These are phyloP conservation scores for Pseudachorutes palmiensis DNA, from an alignment of 1,140 invertebrate species.

Conservation along the genomic window DNA sequence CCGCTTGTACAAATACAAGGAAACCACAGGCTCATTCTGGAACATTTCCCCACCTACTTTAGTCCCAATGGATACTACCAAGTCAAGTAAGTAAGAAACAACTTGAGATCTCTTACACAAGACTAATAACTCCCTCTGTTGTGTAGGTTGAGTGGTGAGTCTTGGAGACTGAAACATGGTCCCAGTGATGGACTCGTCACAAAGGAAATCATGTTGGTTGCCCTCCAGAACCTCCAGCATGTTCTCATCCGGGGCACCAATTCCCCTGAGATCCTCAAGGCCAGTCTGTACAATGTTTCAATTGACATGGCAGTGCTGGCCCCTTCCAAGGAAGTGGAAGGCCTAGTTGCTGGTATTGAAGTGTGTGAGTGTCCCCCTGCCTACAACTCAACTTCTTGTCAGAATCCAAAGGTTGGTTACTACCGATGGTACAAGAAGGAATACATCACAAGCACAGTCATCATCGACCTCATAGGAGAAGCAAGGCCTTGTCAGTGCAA, in stretches of 20 bases:
- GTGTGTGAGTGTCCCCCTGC: slow-evolving; percentile 71
- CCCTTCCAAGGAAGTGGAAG: no score
- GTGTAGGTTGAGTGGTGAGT: slow-evolving; percentile 52
- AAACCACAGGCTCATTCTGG: slow-evolving; percentile 63
- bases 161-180: slow-evolving; percentile 56
- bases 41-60: slow-evolving; percentile 55
- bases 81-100: slow-evolving; percentile 56
- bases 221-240: slow-evolving; percentile 73
- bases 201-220: slow-evolving; percentile 76
- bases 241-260: slow-evolving; percentile 69
- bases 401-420: slow-evolving; percentile 77
- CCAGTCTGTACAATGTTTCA: no score
- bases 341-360: slow-evolving; percentile 82
- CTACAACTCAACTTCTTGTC: slow-evolving; percentile 74
- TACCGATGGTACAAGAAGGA: slow-evolving; percentile 59
- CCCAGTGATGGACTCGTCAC: slow-evolving; percentile 53
- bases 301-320: no score
- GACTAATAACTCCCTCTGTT: no score
- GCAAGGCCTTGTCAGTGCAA: slow-evolving; percentile 74
- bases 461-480: slow-evolving; percentile 64
- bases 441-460: slow-evolving; percentile 52
- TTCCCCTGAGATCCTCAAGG: slow-evolving; percentile 54
- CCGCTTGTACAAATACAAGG: slow-evolving; percentile 77
- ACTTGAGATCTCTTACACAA: no score
- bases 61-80: slow-evolving; percentile 49